Conservation (phyloP, 2,797 vertebrate species). For the Trichosurus vulpecula region DNA sequence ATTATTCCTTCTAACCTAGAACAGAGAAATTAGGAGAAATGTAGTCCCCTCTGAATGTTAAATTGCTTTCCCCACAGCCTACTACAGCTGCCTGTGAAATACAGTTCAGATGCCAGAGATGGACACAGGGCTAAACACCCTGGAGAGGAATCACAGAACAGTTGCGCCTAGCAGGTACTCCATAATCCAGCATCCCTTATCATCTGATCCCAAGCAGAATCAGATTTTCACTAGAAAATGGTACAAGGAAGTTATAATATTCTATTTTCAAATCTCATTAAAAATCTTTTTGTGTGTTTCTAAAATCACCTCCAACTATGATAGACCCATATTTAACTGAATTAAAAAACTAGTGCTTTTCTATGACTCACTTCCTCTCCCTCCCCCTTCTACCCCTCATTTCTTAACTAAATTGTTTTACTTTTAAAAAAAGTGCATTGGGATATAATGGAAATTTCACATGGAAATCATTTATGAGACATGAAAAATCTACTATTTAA, state of each 20-base stretch:
- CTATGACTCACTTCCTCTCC: background rate
- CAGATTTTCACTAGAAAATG: background rate
- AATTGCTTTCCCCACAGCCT: background rate
- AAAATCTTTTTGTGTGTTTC: background rate
- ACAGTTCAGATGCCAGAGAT: background rate
- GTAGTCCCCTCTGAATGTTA: background rate
- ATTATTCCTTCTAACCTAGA: background rate
- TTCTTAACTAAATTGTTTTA: background rate
- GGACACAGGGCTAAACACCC: background rate
- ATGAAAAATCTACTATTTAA: background rate
- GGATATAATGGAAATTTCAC: background rate
- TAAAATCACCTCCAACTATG: background rate
- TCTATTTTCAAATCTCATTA: background rate
- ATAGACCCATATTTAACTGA: background rate
- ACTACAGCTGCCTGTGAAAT: background rate
- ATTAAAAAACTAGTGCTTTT: background rate
- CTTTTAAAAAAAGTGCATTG: background rate
- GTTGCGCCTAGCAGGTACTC: background rate
- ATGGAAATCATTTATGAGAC: background rate
- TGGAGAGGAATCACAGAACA: background rate
- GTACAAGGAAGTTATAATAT: background rate
- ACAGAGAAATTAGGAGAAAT: background rate
- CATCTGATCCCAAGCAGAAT: background rate
- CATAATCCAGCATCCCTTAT: background rate
- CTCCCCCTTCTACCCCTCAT: background rate